Evolutionary conservation across 2,888 invertebrate genomes (phyloP), one percentile per base, ranked within the genome.

Genomic region (Harpagoxenus sublaevis): DNA sequence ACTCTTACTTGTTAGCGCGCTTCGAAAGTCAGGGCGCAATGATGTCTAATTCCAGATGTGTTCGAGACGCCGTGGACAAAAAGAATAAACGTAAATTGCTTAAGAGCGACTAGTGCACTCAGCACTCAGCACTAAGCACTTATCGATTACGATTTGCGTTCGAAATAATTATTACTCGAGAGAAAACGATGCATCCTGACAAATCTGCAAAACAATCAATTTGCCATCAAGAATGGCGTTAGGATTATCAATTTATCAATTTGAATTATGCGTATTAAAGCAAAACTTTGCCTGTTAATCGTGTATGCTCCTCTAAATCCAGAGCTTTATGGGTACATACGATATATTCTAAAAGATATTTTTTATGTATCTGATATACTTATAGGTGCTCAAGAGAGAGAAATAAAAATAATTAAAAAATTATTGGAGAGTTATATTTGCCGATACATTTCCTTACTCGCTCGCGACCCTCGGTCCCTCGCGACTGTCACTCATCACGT

Each of bases 361-460:
- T 48, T 35, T 35, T 39, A 35, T 35, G n/a, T 73, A 57, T 57
- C 1, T 42, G 2, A 5, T 55, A 18, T 39, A 51, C 3, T 57
- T 5, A n/a, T 23, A 23, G 23, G 23, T 23, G 23, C 23, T 23
- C 23, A 23, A 23, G 23, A 23, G 23, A n/a, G 18, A 28, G 8
- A 74, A 74, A 74, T 60, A 74, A 74, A 57, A 42, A 10, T 18
- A 23, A 55, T 57, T 31, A 18, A 31, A 74, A 42, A 57, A 51
- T 70, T 51, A 68, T 35, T 15, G 15, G 10, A 18, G 4, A 71
- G 15, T 39, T 53, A 55, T 18, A 70, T 18, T 71, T 39, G n/a
- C 15, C 9, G 15, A 4, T 15, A 42, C 10, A 0, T 48, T 74
- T 31, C 4, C n/a, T 62, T 62, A 45, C 4, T 45, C 28, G 10